Evolutionary conservation across 2,888 invertebrate species (phyloP).

Genomic region (Melanostoma scalare): DNA sequence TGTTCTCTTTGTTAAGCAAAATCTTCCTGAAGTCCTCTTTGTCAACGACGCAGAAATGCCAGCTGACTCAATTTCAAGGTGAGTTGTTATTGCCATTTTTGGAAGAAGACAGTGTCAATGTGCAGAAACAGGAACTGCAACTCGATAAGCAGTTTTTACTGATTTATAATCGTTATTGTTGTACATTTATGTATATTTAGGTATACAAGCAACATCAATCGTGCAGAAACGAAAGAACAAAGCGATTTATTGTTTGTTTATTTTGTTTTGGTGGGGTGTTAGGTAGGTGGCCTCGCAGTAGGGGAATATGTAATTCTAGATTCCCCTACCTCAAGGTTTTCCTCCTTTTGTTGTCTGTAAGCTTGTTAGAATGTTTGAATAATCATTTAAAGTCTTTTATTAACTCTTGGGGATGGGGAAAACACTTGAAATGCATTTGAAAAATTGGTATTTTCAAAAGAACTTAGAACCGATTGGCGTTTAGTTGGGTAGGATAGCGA

Average conservation of each 20-base stretch:
- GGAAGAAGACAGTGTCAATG: constrained; percentile 10
- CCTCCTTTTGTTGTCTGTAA: constrained; percentile 9
- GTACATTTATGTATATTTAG: neutral
- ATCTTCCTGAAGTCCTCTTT: constrained; percentile 38
- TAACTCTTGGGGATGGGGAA: too few species aligned
- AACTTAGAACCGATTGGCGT: too few species aligned
- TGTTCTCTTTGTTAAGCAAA: constrained; percentile 50
- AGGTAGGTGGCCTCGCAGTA: constrained; percentile 1
- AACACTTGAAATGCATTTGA: too few species aligned
- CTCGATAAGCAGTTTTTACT: constrained; percentile 1
- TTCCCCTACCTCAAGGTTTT: constrained; percentile 26
- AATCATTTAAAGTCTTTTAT: neutral
- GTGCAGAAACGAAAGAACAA: constrained; percentile 42
- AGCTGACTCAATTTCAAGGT: constrained; percentile 71
- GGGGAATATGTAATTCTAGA: neutral
- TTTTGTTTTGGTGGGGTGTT: neutral
- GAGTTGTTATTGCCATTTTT: constrained; percentile 60
- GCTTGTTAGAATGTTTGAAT: constrained; percentile 1
- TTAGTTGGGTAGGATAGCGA: too few species aligned
- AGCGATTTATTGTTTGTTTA: constrained; percentile 50
- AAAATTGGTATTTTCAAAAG: too few species aligned
- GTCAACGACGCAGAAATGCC: constrained; percentile 65
- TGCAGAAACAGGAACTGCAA: constrained; percentile 58
- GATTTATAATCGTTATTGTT: neutral
- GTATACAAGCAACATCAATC: constrained; percentile 22